Base-by-base conservation (phyloP, 2,797 vertebrate genomes). In the Melanotaenia pygmaea region DNA sequence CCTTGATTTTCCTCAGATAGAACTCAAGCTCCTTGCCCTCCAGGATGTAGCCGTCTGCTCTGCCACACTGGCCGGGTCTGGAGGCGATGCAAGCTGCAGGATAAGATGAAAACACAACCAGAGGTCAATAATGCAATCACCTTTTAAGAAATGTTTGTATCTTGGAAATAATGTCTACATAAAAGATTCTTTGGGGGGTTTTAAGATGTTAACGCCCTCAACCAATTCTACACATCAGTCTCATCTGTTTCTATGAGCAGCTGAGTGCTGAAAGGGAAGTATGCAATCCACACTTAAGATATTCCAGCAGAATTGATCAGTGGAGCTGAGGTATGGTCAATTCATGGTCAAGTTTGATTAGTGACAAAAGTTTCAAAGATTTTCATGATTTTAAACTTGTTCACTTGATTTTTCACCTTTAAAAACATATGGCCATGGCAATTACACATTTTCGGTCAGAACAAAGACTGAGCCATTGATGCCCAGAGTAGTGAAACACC, bases 21-120 rank as follows among this genome's bases (percentile, higher is more conserved):
- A 99, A 99, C 89, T 99, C 98, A 1, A 99, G 92, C 72, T 99
- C 98, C 76, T 99, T 99, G 86, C 98, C 98, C 67, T 99, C 98
- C 73, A 99, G 94, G 80, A 99, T 60, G 0, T 99, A 99, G 81
- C 98, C 97, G 59, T 99, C 98, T 0, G 97, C 97, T 88, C 97
- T 94, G 87, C 98, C 98, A 76, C 98, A 99, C 92, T 99, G 97
- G 67, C 98, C 98, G 0, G 98, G 98, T 91, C 95, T 95, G 83
- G 97, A 99, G 72, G 97, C 95, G 61, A 99, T 96, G 91, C 96
- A 99, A 20, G 95, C 98, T 99, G 94, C 14, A 87, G 37, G 47
- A 47, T n/a, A 53, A 56, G 0, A 67, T 0, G 16, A 0, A 67
- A 26, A 11, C 1, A 13, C 1, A 3, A 9, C 72, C 0, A 60